Evolutionary conservation across 2,113 vertebrate species (phyloP), one percentile per base, ranked within the genome.

Genomic region (Beaufortia kweichowensis): DNA sequence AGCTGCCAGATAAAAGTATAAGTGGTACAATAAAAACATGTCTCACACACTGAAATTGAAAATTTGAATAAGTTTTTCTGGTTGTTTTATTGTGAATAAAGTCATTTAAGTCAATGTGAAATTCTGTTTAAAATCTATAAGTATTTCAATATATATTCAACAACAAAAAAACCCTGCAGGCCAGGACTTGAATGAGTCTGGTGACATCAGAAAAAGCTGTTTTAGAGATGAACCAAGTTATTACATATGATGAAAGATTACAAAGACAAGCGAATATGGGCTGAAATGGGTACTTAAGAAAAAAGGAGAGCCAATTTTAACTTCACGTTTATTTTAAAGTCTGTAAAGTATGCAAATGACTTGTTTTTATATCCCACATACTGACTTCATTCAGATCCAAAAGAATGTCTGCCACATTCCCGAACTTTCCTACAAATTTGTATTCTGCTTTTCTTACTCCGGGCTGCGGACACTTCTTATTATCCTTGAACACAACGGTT

Each of bases 401-500:
- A 26, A 29, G 10, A 67, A 48, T 29, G 41, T 9, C 9, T 23
- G 21, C 67, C 50, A 70, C 29, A 70, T 56, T 69, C 19, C n/a
- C 26, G 29, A 55, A 11, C 19, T 31, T 70, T 10, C 50, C 31
- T 56, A 17, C 67, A 23, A 70, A 70, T 35, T 33, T 43, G 57
- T 33, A 29, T 26, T 17, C 43, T 1, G 5, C 9, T 56, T 35
- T 53, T 78, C 57, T 35, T 24, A 29, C 53, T 41, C 55, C 46
- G 71, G 21, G 35, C 68, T 39, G 24, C 7, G 15, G 46, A 61
- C 48, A 33, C 19, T 63, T 78, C 31, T 29, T 78, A 63, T 59
- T 66, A 75, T 69, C 53, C 24, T 29, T 59, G 53, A 70, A 76
- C 19, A 69, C 39, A 41, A 59, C 50, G 69, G 55, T 79, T 68